Base-by-base conservation (phyloP, 2,888 invertebrate species). In the Eugnorisma glareosa region DNA sequence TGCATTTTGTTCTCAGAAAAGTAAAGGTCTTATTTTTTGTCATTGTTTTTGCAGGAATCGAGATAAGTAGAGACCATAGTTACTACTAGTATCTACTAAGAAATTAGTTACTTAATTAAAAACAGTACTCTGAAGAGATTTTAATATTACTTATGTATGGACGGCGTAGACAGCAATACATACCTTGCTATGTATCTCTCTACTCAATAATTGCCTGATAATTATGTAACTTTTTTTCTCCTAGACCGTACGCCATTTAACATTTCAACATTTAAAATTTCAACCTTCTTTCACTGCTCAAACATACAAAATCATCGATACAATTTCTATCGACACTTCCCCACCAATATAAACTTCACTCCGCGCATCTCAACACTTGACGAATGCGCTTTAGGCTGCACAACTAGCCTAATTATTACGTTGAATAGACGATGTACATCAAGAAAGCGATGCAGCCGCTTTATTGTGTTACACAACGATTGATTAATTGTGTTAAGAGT, bases 321-420 rank as follows among this genome's bases (percentile, higher is more conserved):
- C 1, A 37, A 69, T 68, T 64, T 59, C 48, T 78, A 88, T 90
- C 90, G 90, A 91, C 79, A 70, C 54, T 24, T 37, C 7, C 35
- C 70, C 82, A 77, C 28, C 88, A 82, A 80, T 85, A 86, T 74
- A 80, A 84, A 79, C 54, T 82, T 81, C 86, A 86, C 86, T 88
- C 88, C 86, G 90, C 91, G 90, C 94, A 95, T 95, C 95, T 93
- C 91, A 89, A 90, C 92, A 91, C 91, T 93, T 94, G 93, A 94
- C 93, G 94, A 94, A 94, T 94, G 93, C 93, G 93, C 94, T 94
- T 93, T 93, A 92, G 92, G 93, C 92, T 90, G 90, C 90, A 91
- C 89, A 90, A 89, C 88, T 90, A 90, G 85, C 88, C 91, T 92
- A 93, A 94, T 93, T 93, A 93, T 86, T 86, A 85, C 86, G 82